These are phyloP conservation scores for Holacanthus passer DNA, from an alignment of 2,113 vertebrate species.

Conservation along the genomic window DNA sequence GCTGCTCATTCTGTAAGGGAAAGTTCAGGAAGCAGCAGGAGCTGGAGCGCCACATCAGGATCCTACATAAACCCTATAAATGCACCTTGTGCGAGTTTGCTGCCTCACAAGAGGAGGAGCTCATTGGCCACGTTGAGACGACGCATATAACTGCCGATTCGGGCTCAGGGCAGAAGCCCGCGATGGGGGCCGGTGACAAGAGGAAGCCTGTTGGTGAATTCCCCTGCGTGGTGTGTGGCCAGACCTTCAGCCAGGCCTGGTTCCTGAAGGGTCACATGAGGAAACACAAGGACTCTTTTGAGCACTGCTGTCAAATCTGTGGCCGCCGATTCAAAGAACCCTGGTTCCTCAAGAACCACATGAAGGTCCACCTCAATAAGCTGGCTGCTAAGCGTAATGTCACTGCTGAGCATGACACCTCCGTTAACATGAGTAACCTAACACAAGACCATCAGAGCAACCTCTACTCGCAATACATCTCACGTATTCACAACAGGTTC, in stretches of 20 bases:
- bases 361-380: conserved; percentile 99
- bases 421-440: conserved; percentile 86
- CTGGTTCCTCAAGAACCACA: conserved; percentile 99
- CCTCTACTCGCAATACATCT: conserved; percentile 94
- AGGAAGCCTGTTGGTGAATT: conserved; percentile 92
- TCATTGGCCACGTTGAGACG: conserved; percentile 96
- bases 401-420: conserved; percentile 64
- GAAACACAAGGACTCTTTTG: conserved; percentile 99
- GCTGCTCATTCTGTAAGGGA: conserved; percentile 98
- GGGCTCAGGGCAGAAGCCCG: conserved; percentile 88
- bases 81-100: conserved; percentile 98
- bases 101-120: conserved; percentile 95
- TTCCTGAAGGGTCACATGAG: conserved; percentile 99
- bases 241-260: conserved; percentile 99
- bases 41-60: conserved; percentile 96
- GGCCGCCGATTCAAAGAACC: conserved; percentile 98
- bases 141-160: conserved; percentile 95
- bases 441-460: conserved; percentile 91
- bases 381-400: conserved; percentile 93
- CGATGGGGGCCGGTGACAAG: conserved; percentile 81
- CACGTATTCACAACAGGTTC: conserved; percentile 94
- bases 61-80: conserved; percentile 99
- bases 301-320: conserved; percentile 98
- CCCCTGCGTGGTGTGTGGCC: conserved; percentile 96
- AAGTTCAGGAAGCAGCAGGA: conserved; percentile 99